Conservation (phyloP, 2,888 invertebrate species). For the Coleophora flavipennella region DNA sequence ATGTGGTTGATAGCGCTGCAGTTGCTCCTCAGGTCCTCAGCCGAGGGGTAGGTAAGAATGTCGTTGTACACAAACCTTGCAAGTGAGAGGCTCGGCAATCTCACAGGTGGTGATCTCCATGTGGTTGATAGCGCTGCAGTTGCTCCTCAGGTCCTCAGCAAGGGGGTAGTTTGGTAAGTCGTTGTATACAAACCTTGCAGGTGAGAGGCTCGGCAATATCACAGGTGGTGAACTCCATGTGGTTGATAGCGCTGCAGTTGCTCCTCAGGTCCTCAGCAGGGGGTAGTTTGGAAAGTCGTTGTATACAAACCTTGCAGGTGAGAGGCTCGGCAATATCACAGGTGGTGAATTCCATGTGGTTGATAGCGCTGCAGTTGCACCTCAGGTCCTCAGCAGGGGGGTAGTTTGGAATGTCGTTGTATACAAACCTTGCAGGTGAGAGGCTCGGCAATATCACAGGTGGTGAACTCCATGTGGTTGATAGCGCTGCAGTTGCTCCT, state of each 20-base stretch:
- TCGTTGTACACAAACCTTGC: slow-evolving; percentile 76
- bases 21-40: slow-evolving; percentile 25
- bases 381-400: slow-evolving; percentile 65
- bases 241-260: neutral
- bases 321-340: too few relatives aligned
- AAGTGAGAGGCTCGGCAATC: slow-evolving; percentile 82
- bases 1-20: neutral
- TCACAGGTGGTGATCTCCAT: slow-evolving; percentile 86
- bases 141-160: too few relatives aligned
- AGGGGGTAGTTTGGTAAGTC: too few relatives aligned
- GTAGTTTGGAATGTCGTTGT: slow-evolving; percentile 73
- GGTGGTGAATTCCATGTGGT: neutral
- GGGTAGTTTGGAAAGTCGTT: too few relatives aligned
- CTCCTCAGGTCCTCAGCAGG: too few relatives aligned
- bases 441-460: slow-evolving; percentile 83
- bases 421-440: slow-evolving; percentile 80
- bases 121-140: slow-evolving; percentile 33
- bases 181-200: too few relatives aligned
- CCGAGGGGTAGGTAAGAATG: slow-evolving; percentile 75
- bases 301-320: too few relatives aligned
- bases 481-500: neutral
- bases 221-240: too few relatives aligned
- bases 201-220: too few relatives aligned
- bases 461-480: slow-evolving; percentile 79
- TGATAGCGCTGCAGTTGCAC: neutral